These are phyloP conservation scores for Lithobius niger DNA, from an alignment of 1,140 invertebrate genomes.

Conservation along the genomic window DNA sequence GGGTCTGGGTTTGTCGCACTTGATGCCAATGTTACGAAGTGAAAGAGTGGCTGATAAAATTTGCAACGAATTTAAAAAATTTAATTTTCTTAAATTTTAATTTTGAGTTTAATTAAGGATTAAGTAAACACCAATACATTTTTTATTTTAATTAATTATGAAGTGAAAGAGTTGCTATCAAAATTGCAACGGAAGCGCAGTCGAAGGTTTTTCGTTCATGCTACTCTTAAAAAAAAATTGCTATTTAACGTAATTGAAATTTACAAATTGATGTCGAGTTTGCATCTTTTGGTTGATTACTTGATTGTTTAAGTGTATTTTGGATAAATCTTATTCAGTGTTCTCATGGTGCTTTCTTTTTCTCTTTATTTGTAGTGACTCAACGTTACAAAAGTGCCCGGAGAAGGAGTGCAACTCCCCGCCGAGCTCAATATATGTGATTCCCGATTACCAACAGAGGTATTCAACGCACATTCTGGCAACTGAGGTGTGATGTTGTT, in stretches of 20 bases:
- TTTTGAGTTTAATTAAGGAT: no score
- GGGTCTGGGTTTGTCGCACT: no score
- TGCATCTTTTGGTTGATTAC: not conserved
- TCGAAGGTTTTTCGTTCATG: not conserved
- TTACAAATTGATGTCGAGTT: not conserved
- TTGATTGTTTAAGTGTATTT: no score
- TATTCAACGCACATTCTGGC: slow-evolving; percentile 35
- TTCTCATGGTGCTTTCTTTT: not conserved
- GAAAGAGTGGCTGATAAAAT: no score
- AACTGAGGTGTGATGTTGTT: slow-evolving; percentile 42
- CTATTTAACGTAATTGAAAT: not conserved
- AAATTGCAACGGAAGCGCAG: not conserved
- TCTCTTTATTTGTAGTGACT: slow-evolving; percentile 31
- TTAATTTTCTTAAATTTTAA: no score
- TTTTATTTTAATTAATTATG: not conserved
- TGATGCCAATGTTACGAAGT: no score
- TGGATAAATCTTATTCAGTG: not conserved
- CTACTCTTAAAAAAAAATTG: not conserved
- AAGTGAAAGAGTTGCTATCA: not conserved
- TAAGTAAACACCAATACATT: no score
- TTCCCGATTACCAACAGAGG: slow-evolving; percentile 40
- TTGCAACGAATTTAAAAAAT: no score
- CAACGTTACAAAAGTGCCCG: slow-evolving; percentile 34
- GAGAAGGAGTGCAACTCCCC: not conserved
- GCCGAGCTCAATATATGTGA: slow-evolving; percentile 42